phyloP scores from a whole-genome alignment of 2,113 vertebrate genomes.

The Eidolon helvum region DNA sequence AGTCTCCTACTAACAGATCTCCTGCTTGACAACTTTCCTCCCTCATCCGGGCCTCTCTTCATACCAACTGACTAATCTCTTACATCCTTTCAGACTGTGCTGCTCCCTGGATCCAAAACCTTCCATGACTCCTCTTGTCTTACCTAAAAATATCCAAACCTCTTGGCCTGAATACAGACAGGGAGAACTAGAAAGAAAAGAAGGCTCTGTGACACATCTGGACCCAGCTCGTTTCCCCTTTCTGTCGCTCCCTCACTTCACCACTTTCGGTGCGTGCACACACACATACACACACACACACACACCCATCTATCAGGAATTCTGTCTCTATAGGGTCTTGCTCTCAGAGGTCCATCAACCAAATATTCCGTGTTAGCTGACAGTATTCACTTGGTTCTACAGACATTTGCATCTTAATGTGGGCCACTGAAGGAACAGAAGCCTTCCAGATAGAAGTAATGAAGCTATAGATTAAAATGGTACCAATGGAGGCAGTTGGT shows the following conservation, averaged over 20 bases:
- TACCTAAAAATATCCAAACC: neutral
- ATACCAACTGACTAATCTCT: neutral
- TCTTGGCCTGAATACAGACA: neutral
- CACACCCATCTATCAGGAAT: neutral
- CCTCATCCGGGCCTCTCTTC: neutral
- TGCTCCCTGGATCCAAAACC: neutral
- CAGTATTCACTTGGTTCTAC: neutral
- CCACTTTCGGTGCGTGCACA: neutral
- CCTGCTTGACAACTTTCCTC: neutral
- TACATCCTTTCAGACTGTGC: neutral
- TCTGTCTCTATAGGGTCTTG: neutral
- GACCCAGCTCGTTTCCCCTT: neutral
- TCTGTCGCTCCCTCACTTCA: neutral
- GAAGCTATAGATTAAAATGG: neutral
- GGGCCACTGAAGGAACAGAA: neutral
- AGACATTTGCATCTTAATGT: constrained; percentile 11
- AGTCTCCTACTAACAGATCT: neutral
- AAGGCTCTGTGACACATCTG: neutral
- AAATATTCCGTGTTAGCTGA: neutral
- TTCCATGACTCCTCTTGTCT: neutral
- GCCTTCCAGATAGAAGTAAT: neutral
- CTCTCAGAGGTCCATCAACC: neutral
- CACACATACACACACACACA: neutral
- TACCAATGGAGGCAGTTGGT: neutral
- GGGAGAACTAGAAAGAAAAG: neutral